Evolutionary conservation across 2,113 vertebrate genomes (phyloP), one percentile per base, ranked within the genome.

Genomic region (Jacana jacana): DNA sequence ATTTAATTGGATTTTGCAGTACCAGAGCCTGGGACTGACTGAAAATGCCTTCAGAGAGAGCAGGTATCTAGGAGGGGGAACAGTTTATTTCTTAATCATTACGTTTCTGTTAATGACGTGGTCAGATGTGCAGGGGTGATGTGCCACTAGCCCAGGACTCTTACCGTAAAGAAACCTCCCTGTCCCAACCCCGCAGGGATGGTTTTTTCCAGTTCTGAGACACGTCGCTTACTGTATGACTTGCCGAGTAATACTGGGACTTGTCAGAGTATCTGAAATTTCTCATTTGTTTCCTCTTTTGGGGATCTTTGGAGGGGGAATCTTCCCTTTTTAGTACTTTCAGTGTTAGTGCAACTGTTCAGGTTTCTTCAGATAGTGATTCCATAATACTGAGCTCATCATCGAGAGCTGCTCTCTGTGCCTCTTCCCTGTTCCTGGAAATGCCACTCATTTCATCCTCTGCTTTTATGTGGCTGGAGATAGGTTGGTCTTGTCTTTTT

Each of bases 271-370:
- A 33, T 81, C 64, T 88, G 80, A 95, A 93, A 64, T 93, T 3
- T 88, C 60, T 95, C 23, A 33, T 94, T 17, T 86, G 12, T 94
- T 96, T 96, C 80, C 44, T 86, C 90, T 93, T 96, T 86, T 82
- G 60, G 73, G 51, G 64, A 51, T 89, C 64, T 57, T 7, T 93
- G 44, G 57, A 82, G 40, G 65, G 28, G 30, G 64, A 61, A n/a
- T 79, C 28, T 69, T 93, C 27, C 55, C n/a, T 65, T 55, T 28
- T 44, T 12, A 18, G 11, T 15, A 30, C 51, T 88, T 83, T 85
- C 85, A 60, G 37, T 88, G 71, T 88, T 72, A 86, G 18, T 84
- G 17, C 54, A 90, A 20, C 42, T 71, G 37, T 66, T 81, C 19
- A 11, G 51, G 9, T 85, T 96, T 93, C 75, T 37, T 91, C 69